Percentiles rank a stretch among this genome's conserved stretches.
Conservation (phyloP, 2,113 vertebrate species). For the Ariopsis seemanni region DNA sequence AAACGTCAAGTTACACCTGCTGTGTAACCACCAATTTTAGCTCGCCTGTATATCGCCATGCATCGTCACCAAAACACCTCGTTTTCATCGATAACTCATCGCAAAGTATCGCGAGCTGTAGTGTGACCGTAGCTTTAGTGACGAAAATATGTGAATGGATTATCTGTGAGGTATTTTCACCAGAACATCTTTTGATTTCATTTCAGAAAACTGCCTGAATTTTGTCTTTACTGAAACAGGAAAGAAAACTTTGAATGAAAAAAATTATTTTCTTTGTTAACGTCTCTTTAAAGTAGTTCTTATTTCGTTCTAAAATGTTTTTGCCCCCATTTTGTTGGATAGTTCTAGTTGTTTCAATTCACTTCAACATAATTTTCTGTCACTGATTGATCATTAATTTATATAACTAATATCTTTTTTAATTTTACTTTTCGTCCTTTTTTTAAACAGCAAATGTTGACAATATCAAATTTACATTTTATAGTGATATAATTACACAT, state of each 20-base stretch:
- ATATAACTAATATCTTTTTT: background rate
- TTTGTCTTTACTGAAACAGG: background rate
- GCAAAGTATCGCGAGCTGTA: too few species aligned
- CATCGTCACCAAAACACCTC: too few species aligned
- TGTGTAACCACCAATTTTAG: too few species aligned
- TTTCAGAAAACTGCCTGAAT: background rate
- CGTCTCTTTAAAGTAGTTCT: background rate
- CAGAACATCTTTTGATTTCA: background rate
- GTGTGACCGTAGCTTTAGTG: too few species aligned
- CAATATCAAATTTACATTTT: background rate
- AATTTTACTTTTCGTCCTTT: background rate
- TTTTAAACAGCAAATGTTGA: background rate
- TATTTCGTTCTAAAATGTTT: background rate
- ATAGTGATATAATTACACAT: background rate
- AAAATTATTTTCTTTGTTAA: background rate
- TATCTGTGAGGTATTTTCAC: background rate
- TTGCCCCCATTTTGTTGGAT: too few species aligned
- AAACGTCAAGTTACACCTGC: too few species aligned
- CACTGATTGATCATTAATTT: background rate
- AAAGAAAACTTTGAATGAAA: background rate
- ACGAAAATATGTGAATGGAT: background rate
- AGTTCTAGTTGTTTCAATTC: background rate
- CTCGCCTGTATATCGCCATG: too few species aligned
- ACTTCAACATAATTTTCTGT: background rate
- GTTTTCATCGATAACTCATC: too few species aligned